Base-by-base conservation (phyloP, 2,888 invertebrate species). In the Polylopha cassiicola region DNA sequence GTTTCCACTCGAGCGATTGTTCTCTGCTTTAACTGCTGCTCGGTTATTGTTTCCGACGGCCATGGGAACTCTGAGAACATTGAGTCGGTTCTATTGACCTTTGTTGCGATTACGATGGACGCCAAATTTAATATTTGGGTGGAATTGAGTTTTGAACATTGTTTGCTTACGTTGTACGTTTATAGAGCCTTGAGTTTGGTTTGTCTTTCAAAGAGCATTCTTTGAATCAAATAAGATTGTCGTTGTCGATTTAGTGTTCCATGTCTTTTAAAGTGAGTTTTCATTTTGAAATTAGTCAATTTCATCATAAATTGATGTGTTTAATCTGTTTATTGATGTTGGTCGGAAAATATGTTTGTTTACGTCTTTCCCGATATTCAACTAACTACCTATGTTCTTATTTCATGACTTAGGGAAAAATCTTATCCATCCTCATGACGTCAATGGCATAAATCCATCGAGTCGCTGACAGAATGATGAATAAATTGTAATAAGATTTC, bases 1-100 rank as follows among this genome's bases (percentile, higher is more conserved):
- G 78, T 80, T 80, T 76, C 80, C 71, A 76, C 67, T 73, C 65
- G 67, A 64, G 50, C 75, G 69, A 82, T 82, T 82, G 81, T 81
- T 81, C 77, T 75, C 70, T 51, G 66, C 60, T 74, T 78, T 75
- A 77, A 75, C 67, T 66, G 72, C 68, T 63, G 65, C 65, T 73
- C 67, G 68, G 69, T 73, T 75, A 78, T 82, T 81, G 78, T 81
- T 77, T 71, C 61, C 63, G 61, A 71, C 62, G 71, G 66, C 71
- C 69, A 73, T 79, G 76, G 73, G 79, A 81, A 80, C 61, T 37
- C 43, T 51, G 20, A 36, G 41, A 36, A 59, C 50, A 56, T 59
- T 55, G 67, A 64, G 58, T 60, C 63, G 58, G 66, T 66, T 61
- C 53, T 60, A 66, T 67, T 67, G 66, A 72, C 71, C 71, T 77